Base-by-base conservation (phyloP, 2,113 vertebrate genomes). In the Ochotona curzoniae region DNA sequence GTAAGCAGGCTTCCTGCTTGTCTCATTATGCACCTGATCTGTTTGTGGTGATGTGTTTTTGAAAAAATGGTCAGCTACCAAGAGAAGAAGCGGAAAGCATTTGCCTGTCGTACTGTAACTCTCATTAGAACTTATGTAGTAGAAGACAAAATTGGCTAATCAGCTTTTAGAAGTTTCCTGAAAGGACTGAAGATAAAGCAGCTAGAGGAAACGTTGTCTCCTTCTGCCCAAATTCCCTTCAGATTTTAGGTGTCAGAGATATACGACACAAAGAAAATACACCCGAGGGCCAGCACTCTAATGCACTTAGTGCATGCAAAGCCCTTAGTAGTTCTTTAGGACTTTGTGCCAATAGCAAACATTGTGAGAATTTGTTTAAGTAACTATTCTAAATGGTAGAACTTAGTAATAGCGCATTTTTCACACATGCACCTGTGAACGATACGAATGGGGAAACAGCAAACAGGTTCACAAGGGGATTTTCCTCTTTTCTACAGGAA, bases 61-160 rank as follows among this genome's bases (percentile, higher is more conserved):
- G 38, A 91, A n/a, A 95, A 92, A 93, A 54, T 13, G 92, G 57
- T 38, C 74, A 93, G 61, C 57, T 64, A 76, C 12, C 57, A 71
- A 94, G 93, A 81, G 88, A 54, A 94, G 21, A 70, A 84, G 26
- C 60, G 26, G 64, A 83, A 79, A 78, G 84, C 49, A 28, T 49
- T 61, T 26, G 6, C 44, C 30, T 79, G 3, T 54, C 76, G 75
- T 3, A 60, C n/a, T 81, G 25, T 49, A 9, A 8, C 63, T 94
- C 70, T 38, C 70, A 69, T 91, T 86, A 79, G 21, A 81, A n/a
- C 80, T 92, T 81, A 70, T 78, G 93, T 69, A 38, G 21, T 73
- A 7, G 25, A 88, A 87, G 71, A 82, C 67, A 90, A 94, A 93
- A 92, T 54, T 75, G 86, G 35, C 20, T 44, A 35, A 93, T 69